Evolutionary conservation across 2,113 vertebrate genomes (phyloP), one percentile per base, ranked within the genome.

Genomic region (Pterophyllum scalare): DNA sequence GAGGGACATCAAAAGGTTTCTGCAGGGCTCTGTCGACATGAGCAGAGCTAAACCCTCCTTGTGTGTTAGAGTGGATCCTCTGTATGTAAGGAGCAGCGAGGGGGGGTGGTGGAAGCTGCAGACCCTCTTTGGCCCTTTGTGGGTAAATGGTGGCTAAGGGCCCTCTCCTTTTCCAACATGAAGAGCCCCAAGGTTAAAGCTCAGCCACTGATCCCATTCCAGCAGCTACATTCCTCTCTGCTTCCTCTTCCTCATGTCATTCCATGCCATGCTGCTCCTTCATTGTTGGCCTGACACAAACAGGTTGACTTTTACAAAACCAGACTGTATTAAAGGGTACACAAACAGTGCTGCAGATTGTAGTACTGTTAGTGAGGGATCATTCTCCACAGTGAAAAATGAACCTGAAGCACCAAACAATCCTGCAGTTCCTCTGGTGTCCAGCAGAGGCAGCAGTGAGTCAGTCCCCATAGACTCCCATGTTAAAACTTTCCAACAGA

Each of bases 131-230:
- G 84, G 87, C 91, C 88, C 77, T 82, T 83, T 89, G 87, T 92
- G 87, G 91, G 87, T 90, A 81, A 85, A 86, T 24, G 81, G 56
- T 88, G 65, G 81, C 90, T 84, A 78, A 88, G 86, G 72, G 83
- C 82, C 81, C 75, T 90, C 86, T 93, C 58, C 83, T 86, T 79
- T 84, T 89, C 87, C 83, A 92, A 84, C 90, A 93, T 86, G 88
- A 91, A 94, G 89, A 91, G 90, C 92, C 85, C 31, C 65, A 91
- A 93, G 93, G 94, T 95, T 92, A 92, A 87, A 80, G 83, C 89
- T 87, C 61, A 90, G 87, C 86, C 89, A 94, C 94, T 95, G 94
- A 95, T 95, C 91, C 70, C 20, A 31, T 92, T 95, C 95, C 94
- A 95, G 88, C 54, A 77, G 83, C 89, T 81, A 87, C 89, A 88